Evolutionary conservation across 2,888 invertebrate species (phyloP).

Genomic region (Perithous albicinctus): DNA sequence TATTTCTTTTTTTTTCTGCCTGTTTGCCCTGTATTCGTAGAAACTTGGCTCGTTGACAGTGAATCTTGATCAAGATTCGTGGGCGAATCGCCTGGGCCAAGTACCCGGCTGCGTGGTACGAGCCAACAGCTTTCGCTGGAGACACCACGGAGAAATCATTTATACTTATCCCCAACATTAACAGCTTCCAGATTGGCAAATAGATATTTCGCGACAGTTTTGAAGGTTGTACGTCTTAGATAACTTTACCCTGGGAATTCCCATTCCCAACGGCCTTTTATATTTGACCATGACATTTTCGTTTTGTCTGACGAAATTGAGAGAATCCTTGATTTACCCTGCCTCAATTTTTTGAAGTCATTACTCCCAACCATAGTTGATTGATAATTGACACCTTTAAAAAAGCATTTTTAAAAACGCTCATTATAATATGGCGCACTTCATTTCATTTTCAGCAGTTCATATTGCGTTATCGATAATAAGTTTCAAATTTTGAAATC

Average conservation of each 20-base stretch:
- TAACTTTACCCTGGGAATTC: neutral
- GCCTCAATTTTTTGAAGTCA: neutral
- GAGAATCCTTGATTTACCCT: neutral
- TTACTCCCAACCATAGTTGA: neutral
- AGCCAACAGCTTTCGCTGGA: slow-evolving; percentile 4
- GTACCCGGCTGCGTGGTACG: slow-evolving; percentile 6
- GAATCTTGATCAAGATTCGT: slow-evolving; percentile 51
- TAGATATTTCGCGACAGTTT: neutral
- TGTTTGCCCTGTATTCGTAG: slow-evolving; percentile 1
- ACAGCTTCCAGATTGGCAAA: slow-evolving; percentile 6
- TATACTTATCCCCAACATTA: slow-evolving; percentile 42
- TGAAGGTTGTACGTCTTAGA: neutral
- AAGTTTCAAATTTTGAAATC: neutral
- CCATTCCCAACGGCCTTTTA: neutral
- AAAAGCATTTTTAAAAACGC: neutral
- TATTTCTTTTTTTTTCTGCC: slow-evolving; percentile 27
- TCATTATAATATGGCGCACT: neutral
- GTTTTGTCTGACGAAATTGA: neutral
- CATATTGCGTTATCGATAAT: neutral
- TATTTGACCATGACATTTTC: neutral
- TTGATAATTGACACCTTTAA: neutral
- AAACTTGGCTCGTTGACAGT: slow-evolving; percentile 50
- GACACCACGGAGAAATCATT: slow-evolving; percentile 9
- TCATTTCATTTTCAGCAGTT: neutral
- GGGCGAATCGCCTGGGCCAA: slow-evolving; percentile 35